Evolutionary conservation across 1,140 invertebrate genomes (phyloP).

Genomic region (Wiebesia pumilae): DNA sequence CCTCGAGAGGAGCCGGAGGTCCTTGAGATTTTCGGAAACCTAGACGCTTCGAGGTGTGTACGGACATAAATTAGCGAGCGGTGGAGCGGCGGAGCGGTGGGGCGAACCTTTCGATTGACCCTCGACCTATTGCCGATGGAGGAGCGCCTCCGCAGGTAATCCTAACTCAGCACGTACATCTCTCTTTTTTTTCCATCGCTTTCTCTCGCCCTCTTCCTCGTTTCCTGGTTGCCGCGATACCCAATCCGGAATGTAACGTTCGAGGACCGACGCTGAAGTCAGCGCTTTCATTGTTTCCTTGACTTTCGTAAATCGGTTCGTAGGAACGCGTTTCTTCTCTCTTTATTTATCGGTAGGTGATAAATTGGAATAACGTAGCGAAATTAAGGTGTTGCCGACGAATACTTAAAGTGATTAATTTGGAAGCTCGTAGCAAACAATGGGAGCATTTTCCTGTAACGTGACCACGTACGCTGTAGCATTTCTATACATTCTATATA

Average conservation of each 20-base stretch:
- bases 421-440: too few species aligned
- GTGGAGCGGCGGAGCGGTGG: not conserved
- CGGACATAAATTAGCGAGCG: constrained; percentile 26
- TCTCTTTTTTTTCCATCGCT: not conserved
- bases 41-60: not conserved
- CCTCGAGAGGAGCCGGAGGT: not conserved
- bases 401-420: not conserved
- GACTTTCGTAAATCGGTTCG: not conserved
- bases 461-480: too few species aligned
- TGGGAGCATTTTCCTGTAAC: too few species aligned
- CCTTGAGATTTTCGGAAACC: constrained; percentile 40
- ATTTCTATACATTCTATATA: too few species aligned
- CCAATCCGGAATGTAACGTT: not conserved
- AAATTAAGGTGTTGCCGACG: not conserved
- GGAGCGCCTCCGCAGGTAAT: too few species aligned
- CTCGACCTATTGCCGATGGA: constrained; percentile 55
- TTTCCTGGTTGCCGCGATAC: not conserved
- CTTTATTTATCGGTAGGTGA: not conserved
- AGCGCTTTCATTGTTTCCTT: not conserved
- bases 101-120: constrained; percentile 46
- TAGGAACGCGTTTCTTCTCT: not conserved
- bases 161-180: not conserved
- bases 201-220: not conserved
- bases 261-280: too few species aligned
- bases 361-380: not conserved